Evolutionary conservation across 2,797 vertebrate genomes (phyloP), one percentile per base, ranked within the genome.

Genomic region (Hipposideros larvatus): DNA sequence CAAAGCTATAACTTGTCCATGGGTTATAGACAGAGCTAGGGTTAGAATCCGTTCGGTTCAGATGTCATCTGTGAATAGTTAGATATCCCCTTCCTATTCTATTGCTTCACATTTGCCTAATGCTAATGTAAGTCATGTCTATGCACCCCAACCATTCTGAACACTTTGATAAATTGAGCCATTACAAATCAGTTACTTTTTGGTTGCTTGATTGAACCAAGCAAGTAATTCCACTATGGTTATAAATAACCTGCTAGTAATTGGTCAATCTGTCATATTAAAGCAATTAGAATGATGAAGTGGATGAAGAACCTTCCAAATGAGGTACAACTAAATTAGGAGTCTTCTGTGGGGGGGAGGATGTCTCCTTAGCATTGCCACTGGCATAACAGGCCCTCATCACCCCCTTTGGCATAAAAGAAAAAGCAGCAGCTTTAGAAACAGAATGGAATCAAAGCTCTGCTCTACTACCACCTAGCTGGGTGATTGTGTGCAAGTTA

Each of bases 241-340:
- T 97, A 98, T 97, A 97, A 96, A 97, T 95, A 96, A 97, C 96
- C 85, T 79, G 82, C 82, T 96, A 94, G 96, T 87, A 96, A 96
- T 96, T 95, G 96, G 92, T 94, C 93, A 95, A 95, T 96, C 95
- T 88, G 87, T 97, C 92, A 90, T 95, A 88, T 95, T 96, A 96
- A 96, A 95, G 71, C 96, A 94, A 96, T 98, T 95, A 95, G 85
- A 73, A 91, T 83, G 89, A 96, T 96, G 55, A 89, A 91, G 79
- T 91, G 31, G 66, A 87, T 95, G 51, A 71, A 93, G 73, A 86
- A 59, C 87, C 90, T 93, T 94, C 89, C 91, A 94, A 97, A 96
- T 95, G 82, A 94, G 79, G 85, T 82, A 48, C 85, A 86, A 77
- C 87, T 92, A 80, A 96, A 91, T 96, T 68, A 87, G 77, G 85